Evolutionary conservation across 2,797 vertebrate species (phyloP), one percentile per base, ranked within the genome.

Genomic region (Neoniphon sammara): DNA sequence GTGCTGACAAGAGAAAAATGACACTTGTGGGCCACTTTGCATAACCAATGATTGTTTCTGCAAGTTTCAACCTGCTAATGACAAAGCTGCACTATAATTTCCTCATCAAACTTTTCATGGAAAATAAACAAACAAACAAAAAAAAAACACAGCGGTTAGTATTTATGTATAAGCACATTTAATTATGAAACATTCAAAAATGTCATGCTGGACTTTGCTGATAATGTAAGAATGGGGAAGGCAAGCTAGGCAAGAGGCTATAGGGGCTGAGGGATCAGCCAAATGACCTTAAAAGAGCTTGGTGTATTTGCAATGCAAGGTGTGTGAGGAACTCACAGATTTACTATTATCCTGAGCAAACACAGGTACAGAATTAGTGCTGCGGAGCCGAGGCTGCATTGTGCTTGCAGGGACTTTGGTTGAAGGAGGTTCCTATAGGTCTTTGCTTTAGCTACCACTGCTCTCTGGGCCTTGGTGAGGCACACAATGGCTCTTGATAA

Each of bases 341-440:
- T 86, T 75, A 54, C 64, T 53, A 65, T 75, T 50, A 82, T 77
- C 74, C 67, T 82, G 9, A 77, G 55, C 73, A 91, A 93, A 91
- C 81, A 90, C 12, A 70, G 31, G 66, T 80, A 65, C 20, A 52
- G 68, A 34, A 44, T 50, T 12, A 53, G 70, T 69, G 46, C 55
- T 64, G 74, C 50, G 55, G 0, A 25, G 49, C 36, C 15, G 58
- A 75, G 86, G 82, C 68, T 74, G n/a, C 56, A 60, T 30, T 66
- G 77, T 63, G 66, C 75, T 81, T 46, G 23, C 56, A 75, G 27
- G 11, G 60, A 50, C 64, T 66, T 60, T 9, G 73, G 50, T 52
- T 73, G 70, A 36, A 36, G 23, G 20, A 79, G 70, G 68, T 47
- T 74, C 42, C 75, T 61, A 58, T 62, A 44, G 27, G 30, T 59